Evolutionary conservation across 2,888 invertebrate species (phyloP).

Genomic region (Bellardia bayeri): DNA sequence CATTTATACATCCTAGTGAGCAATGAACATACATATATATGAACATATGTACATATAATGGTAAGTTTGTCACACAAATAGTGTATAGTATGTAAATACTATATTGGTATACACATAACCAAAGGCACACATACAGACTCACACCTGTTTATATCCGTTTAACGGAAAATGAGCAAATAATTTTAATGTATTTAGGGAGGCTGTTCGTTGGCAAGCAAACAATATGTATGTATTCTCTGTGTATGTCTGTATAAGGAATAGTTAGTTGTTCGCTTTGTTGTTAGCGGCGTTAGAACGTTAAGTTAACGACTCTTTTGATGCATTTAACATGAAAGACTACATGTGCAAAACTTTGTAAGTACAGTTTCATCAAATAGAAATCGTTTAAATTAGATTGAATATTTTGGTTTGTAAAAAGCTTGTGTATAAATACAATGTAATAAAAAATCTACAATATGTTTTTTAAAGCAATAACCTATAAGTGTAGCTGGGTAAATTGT

Average conservation of each 20-base stretch:
- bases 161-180: conserved; percentile 68
- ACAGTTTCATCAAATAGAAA: conserved; percentile 49
- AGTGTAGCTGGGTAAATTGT: conserved; percentile 8
- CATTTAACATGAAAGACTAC: conserved; percentile 73
- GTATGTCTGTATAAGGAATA: neutral
- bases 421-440: neutral
- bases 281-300: conserved; percentile 45
- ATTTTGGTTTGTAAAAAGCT: neutral
- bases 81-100: conserved; percentile 18
- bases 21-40: neutral
- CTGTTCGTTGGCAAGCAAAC: conserved; percentile 54
- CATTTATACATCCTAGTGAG: neutral
- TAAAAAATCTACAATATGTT: conserved; percentile 1
- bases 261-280: conserved; percentile 9
- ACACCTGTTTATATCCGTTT: conserved; percentile 13
- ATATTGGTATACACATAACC: conserved; percentile 10
- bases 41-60: neutral
- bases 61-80: conserved; percentile 26
- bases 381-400: conserved; percentile 20
- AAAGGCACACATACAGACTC: neutral
- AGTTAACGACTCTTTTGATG: conserved; percentile 73
- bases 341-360: conserved; percentile 5
- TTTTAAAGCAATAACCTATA: conserved; percentile 11
- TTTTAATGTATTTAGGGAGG: conserved; percentile 62
- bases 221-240: neutral